Evolutionary conservation across 53 echinoderm and acorn worm genomes (phyloP).

Genomic region (Apostichopus leukothele): DNA sequence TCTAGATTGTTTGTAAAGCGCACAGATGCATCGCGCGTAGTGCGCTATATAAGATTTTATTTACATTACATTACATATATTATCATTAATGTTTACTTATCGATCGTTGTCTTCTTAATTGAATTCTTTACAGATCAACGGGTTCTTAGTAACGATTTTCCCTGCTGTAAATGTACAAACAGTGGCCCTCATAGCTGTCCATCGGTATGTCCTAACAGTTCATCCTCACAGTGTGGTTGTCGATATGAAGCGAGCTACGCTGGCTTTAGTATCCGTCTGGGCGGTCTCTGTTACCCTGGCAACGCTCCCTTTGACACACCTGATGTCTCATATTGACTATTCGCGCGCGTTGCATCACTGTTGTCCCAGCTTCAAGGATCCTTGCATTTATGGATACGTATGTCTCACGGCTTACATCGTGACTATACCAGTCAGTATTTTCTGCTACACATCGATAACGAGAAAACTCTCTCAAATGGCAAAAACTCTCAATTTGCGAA

Average conservation of each 20-base stretch:
- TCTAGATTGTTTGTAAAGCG: no score
- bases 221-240: background rate
- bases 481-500: background rate
- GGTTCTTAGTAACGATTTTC: conserved; percentile 13
- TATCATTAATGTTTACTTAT: no score
- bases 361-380: conserved; percentile 38
- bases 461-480: conserved; percentile 1
- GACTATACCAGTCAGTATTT: conserved; percentile 48
- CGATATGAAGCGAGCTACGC: background rate
- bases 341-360: conserved; percentile 44
- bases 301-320: background rate
- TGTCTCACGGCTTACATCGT: conserved; percentile 46
- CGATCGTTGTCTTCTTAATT: no score
- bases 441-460: conserved; percentile 42
- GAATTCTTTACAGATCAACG: conserved; percentile 5
- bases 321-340: conserved; percentile 40
- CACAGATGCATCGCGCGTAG: no score
- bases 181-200: conserved; percentile 3
- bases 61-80: no score
- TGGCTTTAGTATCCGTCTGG: background rate
- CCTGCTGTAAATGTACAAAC: conserved; percentile 25
- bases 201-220: background rate
- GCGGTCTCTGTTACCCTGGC: background rate
- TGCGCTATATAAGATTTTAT: no score
- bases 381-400: conserved; percentile 40